These are phyloP conservation scores for Lithophane leautieri DNA, from an alignment of 2,888 invertebrate species.

Conservation along the genomic window DNA sequence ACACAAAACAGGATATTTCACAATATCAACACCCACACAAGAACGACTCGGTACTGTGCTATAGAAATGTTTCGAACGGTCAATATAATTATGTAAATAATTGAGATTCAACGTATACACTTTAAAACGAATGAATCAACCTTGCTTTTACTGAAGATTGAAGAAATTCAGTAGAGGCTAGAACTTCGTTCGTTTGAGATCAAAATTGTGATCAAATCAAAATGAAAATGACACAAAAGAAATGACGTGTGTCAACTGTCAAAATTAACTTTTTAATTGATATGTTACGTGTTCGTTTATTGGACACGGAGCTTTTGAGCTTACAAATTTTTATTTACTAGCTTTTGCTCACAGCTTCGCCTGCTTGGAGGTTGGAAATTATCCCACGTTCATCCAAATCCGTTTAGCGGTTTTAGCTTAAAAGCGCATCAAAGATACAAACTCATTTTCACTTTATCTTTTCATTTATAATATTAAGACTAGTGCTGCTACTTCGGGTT, in stretches of 20 bases:
- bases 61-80: not conserved
- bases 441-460: no score
- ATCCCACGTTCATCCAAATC: no score
- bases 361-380: no score
- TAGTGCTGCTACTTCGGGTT: no score
- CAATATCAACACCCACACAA: slow-evolving; percentile 48
- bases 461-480: no score
- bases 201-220: no score
- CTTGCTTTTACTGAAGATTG: not conserved
- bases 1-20: slow-evolving; percentile 51
- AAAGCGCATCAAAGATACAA: no score
- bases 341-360: not conserved
- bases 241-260: slow-evolving; percentile 19
- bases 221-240: no score
- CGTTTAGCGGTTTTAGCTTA: no score
- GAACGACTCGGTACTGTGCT: not conserved
- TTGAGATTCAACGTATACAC: slow-evolving; percentile 17
- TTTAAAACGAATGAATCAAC: slow-evolving; percentile 6
- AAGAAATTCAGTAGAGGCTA: slow-evolving; percentile 43
- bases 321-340: not conserved
- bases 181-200: slow-evolving; percentile 31
- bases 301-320: not conserved
- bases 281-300: slow-evolving; percentile 18
- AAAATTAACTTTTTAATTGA: slow-evolving; percentile 13
- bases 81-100: slow-evolving; percentile 12